phyloP scores from a whole-genome alignment of 2,888 invertebrate species.

The Oscheius sp. region DNA sequence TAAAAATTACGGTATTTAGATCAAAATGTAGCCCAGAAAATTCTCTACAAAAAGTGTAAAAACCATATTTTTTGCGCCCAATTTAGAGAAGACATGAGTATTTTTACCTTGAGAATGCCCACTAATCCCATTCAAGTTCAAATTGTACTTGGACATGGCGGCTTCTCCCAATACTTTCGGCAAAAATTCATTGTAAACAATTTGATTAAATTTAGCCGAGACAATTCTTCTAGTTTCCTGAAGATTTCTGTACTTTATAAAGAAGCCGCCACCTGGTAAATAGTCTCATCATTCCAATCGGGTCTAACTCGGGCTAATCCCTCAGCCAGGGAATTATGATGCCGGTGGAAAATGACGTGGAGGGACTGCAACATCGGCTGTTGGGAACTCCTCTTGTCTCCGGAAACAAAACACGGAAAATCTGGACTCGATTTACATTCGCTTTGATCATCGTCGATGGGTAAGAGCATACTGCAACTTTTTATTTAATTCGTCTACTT shows the following conservation, averaged over 20 bases:
- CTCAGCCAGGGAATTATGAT: slow-evolving; percentile 71
- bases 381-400: slow-evolving; percentile 64
- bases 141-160: slow-evolving; percentile 86
- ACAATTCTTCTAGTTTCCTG: slow-evolving; percentile 75
- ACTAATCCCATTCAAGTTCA: slow-evolving; percentile 73
- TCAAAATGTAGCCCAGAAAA: too few species aligned
- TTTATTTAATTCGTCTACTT: not conserved
- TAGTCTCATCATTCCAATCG: slow-evolving; percentile 74
- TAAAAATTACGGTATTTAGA: not conserved
- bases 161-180: slow-evolving; percentile 88
- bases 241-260: not conserved
- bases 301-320: slow-evolving; percentile 65
- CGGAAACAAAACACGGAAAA: slow-evolving; percentile 56
- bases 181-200: slow-evolving; percentile 77
- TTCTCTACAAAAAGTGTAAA: too few species aligned
- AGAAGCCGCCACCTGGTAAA: slow-evolving; percentile 66
- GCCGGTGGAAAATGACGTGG: slow-evolving; percentile 70
- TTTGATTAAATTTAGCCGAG: slow-evolving; percentile 77
- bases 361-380: slow-evolving; percentile 68
- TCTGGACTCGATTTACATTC: slow-evolving; percentile 76
- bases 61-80: too few species aligned
- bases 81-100: too few species aligned
- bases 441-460: slow-evolving; percentile 76
- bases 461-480: slow-evolving; percentile 44
- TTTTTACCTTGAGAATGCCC: not conserved